Percentiles rank a stretch among this genome's conserved stretches.
Conservation (phyloP, 1,140 invertebrate genomes). For the Thaumetopoea pityocampa region DNA sequence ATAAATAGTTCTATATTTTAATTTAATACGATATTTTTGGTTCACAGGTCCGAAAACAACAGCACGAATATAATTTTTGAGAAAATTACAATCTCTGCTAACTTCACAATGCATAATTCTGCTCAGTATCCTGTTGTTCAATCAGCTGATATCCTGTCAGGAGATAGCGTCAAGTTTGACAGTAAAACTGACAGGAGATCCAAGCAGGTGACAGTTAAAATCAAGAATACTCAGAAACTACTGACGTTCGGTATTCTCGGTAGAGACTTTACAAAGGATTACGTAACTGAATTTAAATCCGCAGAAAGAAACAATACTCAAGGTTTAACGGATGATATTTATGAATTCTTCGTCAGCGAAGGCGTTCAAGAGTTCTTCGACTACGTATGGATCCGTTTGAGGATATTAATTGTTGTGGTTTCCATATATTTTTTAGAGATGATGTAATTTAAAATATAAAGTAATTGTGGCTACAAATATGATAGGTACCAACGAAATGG, state of each 20-base stretch:
- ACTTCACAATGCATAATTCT: constrained; percentile 35
- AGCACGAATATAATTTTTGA: constrained; percentile 40
- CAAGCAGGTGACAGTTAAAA: constrained; percentile 25
- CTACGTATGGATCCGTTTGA: constrained; percentile 57
- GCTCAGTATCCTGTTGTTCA: constrained; percentile 45
- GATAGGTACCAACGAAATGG: neutral
- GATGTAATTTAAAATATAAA: constrained; percentile 38
- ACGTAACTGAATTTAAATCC: constrained; percentile 10
- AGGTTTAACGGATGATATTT: constrained; percentile 12
- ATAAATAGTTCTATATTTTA: neutral
- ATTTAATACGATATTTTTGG: constrained; percentile 7
- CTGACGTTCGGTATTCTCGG: constrained; percentile 48
- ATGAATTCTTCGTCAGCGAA: constrained; percentile 46
- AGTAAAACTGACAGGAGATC: constrained; percentile 14
- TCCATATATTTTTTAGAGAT: constrained; percentile 69
- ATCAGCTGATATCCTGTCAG: constrained; percentile 22
- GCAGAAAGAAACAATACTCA: constrained; percentile 16
- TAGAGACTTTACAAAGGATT: constrained; percentile 44
- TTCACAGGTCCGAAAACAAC: constrained; percentile 41
- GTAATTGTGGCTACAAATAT: neutral
- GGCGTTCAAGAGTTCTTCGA: constrained; percentile 52
- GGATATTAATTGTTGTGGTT: constrained; percentile 54
- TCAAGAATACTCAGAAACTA: constrained; percentile 28
- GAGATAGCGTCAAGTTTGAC: constrained; percentile 29
- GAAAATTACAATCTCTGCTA: constrained; percentile 38